A percentile compares a stretch with the other conserved stretches of the same genome.
These are phyloP conservation scores for Drosophila colorata DNA, from an alignment of 2,888 invertebrate species.

Conservation along the genomic window DNA sequence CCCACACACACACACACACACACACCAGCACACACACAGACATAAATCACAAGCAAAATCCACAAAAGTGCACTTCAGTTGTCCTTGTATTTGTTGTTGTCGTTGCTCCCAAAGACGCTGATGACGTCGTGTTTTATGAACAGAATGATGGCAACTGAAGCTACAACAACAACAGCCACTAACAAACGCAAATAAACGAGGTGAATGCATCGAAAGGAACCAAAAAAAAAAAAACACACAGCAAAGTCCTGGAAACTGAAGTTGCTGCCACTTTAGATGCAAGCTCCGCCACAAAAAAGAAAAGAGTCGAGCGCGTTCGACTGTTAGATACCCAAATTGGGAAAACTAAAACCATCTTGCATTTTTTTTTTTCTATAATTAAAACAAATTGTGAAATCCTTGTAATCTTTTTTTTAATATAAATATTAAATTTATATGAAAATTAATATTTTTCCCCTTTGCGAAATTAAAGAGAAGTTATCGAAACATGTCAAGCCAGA, in stretches of 20 bases:
- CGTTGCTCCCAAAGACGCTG: slow-evolving; percentile 55
- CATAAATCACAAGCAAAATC: slow-evolving; percentile 70
- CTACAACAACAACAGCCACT: slow-evolving; percentile 18
- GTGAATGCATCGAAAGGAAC: slow-evolving; percentile 22
- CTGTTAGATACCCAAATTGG: not conserved
- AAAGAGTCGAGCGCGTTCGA: not conserved
- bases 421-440: too few relatives aligned
- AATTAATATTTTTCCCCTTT: too few relatives aligned
- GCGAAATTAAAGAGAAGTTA: too few relatives aligned
- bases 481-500: too few relatives aligned
- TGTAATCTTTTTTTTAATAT: too few relatives aligned
- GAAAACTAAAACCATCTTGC: too few relatives aligned
- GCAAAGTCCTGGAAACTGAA: slow-evolving; percentile 40
- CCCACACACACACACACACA: slow-evolving; percentile 21
- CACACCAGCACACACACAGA: slow-evolving; percentile 14
- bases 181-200: slow-evolving; percentile 48
- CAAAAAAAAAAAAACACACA: not conserved
- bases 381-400: too few relatives aligned
- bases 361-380: too few relatives aligned
- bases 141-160: slow-evolving; percentile 62
- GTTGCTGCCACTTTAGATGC: slow-evolving; percentile 60
- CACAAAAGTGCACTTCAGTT: slow-evolving; percentile 73
- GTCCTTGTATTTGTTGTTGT: slow-evolving; percentile 21
- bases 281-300: slow-evolving; percentile 28
- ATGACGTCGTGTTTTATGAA: slow-evolving; percentile 71